phyloP scores from a whole-genome alignment of 2,113 vertebrate species.

The Barbus barbus region DNA sequence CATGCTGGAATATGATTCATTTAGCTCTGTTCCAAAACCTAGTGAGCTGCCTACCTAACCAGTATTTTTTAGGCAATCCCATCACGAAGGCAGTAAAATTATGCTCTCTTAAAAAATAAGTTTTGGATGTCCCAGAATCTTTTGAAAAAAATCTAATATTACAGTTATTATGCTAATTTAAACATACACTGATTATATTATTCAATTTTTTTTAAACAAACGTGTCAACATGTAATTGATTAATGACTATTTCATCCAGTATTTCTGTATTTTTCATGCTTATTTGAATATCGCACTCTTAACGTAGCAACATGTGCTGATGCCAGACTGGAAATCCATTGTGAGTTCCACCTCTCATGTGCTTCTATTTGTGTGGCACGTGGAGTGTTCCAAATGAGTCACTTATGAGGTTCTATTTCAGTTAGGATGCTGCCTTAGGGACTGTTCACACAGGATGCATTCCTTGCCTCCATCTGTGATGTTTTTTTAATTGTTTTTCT shows the following conservation, averaged over 20 bases:
- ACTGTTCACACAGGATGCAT: conserved; percentile 2
- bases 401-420: not conserved
- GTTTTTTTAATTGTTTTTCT: conserved; percentile 13
- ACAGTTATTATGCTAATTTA: not conserved
- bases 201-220: too few species aligned
- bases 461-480: conserved; percentile 13
- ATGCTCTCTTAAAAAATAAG: not conserved
- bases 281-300: not conserved
- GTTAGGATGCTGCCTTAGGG: not conserved
- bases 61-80: not conserved
- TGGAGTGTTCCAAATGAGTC: conserved; percentile 19
- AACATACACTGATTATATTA: not conserved
- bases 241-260: too few species aligned
- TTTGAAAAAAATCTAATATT: not conserved
- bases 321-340: not conserved
- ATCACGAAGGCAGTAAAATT: not conserved
- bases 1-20: conserved; percentile 11
- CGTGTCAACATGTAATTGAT: too few species aligned
- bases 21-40: conserved; percentile 21
- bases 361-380: too few species aligned
- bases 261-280: not conserved
- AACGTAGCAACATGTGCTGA: not conserved
- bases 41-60: not conserved
- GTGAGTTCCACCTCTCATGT: not conserved
- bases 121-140: not conserved